These are phyloP conservation scores for Polydrusus tereticollis DNA, from an alignment of 2,888 invertebrate genomes.

Conservation along the genomic window DNA sequence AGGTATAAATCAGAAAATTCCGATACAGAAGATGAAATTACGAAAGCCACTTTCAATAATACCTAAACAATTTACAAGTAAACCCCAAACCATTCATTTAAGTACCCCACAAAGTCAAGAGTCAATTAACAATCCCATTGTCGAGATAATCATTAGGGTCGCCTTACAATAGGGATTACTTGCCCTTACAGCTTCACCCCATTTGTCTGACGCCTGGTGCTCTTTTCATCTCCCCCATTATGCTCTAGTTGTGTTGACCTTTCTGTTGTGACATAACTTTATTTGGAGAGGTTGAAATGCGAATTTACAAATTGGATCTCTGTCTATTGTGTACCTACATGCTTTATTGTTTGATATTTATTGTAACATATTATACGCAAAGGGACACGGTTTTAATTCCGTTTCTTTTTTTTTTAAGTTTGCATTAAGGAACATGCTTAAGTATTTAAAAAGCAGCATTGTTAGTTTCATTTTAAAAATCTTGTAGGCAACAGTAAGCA, in stretches of 20 bases:
- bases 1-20: too few species aligned
- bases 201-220: conserved; percentile 34
- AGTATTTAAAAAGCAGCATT: too few species aligned
- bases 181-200: conserved; percentile 35
- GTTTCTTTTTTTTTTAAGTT: background rate
- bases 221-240: conserved; percentile 26
- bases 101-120: conserved; percentile 12
- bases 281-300: conserved; percentile 17
- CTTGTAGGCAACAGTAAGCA: too few species aligned
- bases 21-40: too few species aligned
- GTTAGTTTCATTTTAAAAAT: too few species aligned
- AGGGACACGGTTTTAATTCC: background rate
- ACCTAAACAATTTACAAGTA: background rate
- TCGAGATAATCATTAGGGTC: conserved; percentile 28
- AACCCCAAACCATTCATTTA: background rate
- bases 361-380: background rate
- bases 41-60: too few species aligned
- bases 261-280: conserved; percentile 31
- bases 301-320: conserved; percentile 9
- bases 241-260: conserved; percentile 29
- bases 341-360: conserved; percentile 14
- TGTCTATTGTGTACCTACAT: conserved; percentile 1
- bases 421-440: background rate
- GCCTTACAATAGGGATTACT: conserved; percentile 28
- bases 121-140: conserved; percentile 22